These are phyloP conservation scores for Phenganax marumi DNA, from an alignment of 92 coral and sea anemone species.

Conservation along the genomic window DNA sequence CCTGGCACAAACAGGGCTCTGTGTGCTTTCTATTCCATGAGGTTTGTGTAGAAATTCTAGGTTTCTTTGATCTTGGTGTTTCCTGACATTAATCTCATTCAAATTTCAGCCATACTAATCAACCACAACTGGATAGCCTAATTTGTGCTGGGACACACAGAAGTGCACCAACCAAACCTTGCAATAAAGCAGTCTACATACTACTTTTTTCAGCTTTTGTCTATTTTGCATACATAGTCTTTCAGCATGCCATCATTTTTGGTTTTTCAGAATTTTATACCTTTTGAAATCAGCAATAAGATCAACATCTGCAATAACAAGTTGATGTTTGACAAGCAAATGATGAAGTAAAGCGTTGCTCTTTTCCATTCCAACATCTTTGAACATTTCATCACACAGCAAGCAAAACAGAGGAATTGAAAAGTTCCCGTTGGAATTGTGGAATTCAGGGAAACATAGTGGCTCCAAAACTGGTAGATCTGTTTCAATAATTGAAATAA, in stretches of 20 bases:
- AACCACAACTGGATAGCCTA: too few species aligned
- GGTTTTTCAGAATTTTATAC: slow-evolving; percentile 36
- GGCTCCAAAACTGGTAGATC: slow-evolving; percentile 38
- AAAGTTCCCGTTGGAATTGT: neutral
- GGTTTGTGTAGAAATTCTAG: too few species aligned
- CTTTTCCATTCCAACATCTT: slow-evolving; percentile 67
- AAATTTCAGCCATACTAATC: too few species aligned
- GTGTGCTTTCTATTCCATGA: too few species aligned
- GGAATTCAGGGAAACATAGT: slow-evolving; percentile 33
- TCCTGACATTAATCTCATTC: too few species aligned
- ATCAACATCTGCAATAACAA: slow-evolving; percentile 86
- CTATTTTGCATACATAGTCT: neutral
- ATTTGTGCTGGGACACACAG: too few species aligned
- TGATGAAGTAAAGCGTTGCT: slow-evolving; percentile 85
- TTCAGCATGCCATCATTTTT: neutral
- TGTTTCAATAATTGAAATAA: neutral
- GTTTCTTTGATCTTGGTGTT: too few species aligned
- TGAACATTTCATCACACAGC: slow-evolving; percentile 84
- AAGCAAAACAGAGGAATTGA: slow-evolving; percentile 56
- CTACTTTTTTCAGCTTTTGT: neutral
- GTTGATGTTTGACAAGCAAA: slow-evolving; percentile 80
- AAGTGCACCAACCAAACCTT: too few species aligned
- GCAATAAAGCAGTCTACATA: too few species aligned
- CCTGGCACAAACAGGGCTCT: too few species aligned
- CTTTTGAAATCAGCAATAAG: slow-evolving; percentile 85